Base-by-base conservation (phyloP, 53 echinoderm and acorn worm species). In the Astropecten irregularis region DNA sequence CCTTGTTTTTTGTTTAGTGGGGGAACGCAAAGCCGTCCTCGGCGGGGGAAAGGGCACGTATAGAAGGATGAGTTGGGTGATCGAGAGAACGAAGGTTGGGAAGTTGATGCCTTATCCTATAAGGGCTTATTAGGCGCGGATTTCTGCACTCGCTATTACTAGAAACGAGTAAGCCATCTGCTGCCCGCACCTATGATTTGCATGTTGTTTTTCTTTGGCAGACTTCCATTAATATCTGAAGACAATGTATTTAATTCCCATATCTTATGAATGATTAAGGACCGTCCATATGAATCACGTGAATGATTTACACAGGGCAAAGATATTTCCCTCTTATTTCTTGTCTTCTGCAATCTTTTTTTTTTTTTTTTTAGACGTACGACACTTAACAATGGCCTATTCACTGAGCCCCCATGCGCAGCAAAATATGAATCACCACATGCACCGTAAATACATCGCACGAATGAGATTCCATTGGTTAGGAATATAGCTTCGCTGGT, bases 91-190 rank as follows among this genome's bases (percentile, higher is more conserved):
- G 66, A 66, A n/a, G n/a, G 20, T 66, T 20, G 19, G 1, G 20
- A 34, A 66, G 36, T 19, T 66, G 33, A 37, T 32, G 35, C 5
- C 16, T 38, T 66, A 9, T n/a, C 27, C 38, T 16, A 19, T 40
- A 36, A 14, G 55, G 74, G 40, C 26, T 21, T 56, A 74, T 74
- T 51, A 57, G 14, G 36, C 39, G 21, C 32, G 74, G 37, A 50
- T 32, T 56, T 56, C 38, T 56, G 55, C 42, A 74, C 74, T 74
- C 56, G 74, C 39, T 38, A 74, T 11, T 8, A 11, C 11, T 32
- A 23, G 23, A 74, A 40, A 74, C 74, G 53, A 53, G 74, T 56
- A 56, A 4, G 74, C 74, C 74, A 74, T 74, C 74, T 74, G 74
- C 40, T 57, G 74, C 34, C 52, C n/a, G n/a, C n/a, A n/a, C n/a